Base-by-base conservation (phyloP, 2,797 vertebrate species). In the Setipinna tenuifilis region DNA sequence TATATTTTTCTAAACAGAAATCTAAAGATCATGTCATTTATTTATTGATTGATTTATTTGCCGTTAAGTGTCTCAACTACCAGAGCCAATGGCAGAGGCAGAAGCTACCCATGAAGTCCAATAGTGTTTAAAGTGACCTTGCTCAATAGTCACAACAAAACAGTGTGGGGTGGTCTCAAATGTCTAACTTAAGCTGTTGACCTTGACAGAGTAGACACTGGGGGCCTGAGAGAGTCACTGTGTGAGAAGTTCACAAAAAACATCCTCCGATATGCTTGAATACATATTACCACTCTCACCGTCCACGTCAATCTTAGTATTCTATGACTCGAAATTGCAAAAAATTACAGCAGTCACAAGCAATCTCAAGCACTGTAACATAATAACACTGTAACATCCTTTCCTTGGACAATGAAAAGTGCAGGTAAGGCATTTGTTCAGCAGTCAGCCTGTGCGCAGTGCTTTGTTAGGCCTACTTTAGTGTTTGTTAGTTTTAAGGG, bases 81-180 rank as follows among this genome's bases (percentile, higher is more conserved):
- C 65, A 71, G 82, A 83, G 75, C 62, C 19, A 88, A 90, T 85
- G 86, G 54, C 61, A 80, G 82, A 83, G 88, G 87, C 62, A 82
- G 85, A 50, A 50, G 44, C 82, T 88, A 75, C 48, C 25, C 62
- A 11, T 65, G 35, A 46, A 88, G 58, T 85, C 44, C 59, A 50
- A 7, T 59, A 28, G 82, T 82, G 71, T 82, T 82, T 83, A 87
- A 25, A 31, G 25, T 12, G 23, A 62, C 16, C 62, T 75, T 54
- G 6, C 41, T 7, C 35, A 78, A 25, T 78, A 17, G 71, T 9
- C 71, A 78, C 21, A 31, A 19, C 19, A 78, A 78, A 41, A 44
- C 19, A 44, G 71, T 41, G 71, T 19, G 35, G 17, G 71, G 71
- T 21, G 35, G 35, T 78, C 71, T 78, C 35, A 19, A 78, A 44